These are phyloP conservation scores for Lasioglossum vierecki DNA, from an alignment of 2,888 invertebrate species.

Conservation along the genomic window DNA sequence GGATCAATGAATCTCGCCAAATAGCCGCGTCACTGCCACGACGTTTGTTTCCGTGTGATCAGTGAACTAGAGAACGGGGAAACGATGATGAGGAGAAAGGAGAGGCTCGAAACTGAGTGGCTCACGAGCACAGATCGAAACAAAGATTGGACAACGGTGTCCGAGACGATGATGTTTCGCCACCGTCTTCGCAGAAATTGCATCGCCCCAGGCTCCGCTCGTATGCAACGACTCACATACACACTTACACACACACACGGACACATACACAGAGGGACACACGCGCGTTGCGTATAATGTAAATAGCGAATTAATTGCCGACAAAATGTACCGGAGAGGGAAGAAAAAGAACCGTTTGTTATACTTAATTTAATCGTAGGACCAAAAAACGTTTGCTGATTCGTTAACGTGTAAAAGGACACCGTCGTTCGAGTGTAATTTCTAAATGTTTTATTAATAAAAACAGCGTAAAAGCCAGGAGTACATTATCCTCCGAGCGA, in stretches of 20 bases:
- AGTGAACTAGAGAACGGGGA: neutral
- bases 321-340: conserved; percentile 41
- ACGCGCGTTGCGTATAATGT: conserved; percentile 61
- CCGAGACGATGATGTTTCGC: neutral
- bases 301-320: conserved; percentile 70
- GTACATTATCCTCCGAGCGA: neutral
- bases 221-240: conserved; percentile 48
- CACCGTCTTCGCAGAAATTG: conserved; percentile 56
- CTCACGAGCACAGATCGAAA: conserved; percentile 7
- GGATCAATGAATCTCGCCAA: conserved; percentile 66
- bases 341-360: conserved; percentile 68
- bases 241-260: neutral
- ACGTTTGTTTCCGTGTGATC: conserved; percentile 33
- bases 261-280: neutral
- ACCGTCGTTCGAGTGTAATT: conserved; percentile 79
- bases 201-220: conserved; percentile 43
- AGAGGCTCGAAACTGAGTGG: neutral
- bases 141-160: neutral
- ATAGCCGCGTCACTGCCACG: conserved; percentile 72
- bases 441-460: conserved; percentile 83
- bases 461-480: conserved; percentile 64
- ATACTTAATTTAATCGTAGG: conserved; percentile 79
- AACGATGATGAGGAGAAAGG: neutral
- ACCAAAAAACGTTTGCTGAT: conserved; percentile 74
- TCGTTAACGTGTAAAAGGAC: conserved; percentile 73